Percentiles rank a stretch among this genome's conserved stretches.
Conservation (phyloP, 1,140 invertebrate genomes). For the Solenopsis invicta region DNA sequence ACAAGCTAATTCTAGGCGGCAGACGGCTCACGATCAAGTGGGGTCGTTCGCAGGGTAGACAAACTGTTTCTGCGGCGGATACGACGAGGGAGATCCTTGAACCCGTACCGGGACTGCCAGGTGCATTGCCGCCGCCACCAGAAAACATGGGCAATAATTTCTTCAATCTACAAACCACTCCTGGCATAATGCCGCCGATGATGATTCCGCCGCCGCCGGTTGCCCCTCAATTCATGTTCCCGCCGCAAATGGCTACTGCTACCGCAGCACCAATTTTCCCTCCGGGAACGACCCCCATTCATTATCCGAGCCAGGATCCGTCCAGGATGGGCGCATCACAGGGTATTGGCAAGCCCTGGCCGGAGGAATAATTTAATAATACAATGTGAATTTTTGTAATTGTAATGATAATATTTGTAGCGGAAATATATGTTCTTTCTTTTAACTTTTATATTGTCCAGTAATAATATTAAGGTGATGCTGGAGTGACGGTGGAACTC, state of each 20-base stretch:
- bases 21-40: conserved; percentile 97
- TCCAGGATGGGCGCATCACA: conserved; percentile 93
- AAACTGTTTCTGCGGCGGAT: conserved; percentile 86
- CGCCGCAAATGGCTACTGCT: conserved; percentile 85
- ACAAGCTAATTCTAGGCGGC: conserved; percentile 96
- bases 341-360: conserved; percentile 86
- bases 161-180: conserved; percentile 89
- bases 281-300: conserved; percentile 89
- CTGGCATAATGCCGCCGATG: conserved; percentile 87
- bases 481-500: too few species aligned
- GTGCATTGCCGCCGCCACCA: conserved; percentile 92
- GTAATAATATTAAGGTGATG: too few species aligned
- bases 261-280: conserved; percentile 86
- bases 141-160: conserved; percentile 89
- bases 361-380: conserved; percentile 81
- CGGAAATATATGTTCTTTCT: conserved; percentile 3
- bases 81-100: conserved; percentile 89
- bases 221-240: conserved; percentile 87
- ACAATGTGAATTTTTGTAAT: conserved; percentile 30
- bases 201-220: conserved; percentile 87
- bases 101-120: conserved; percentile 95
- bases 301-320: conserved; percentile 98
- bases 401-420: conserved; percentile 8
- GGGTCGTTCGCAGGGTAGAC: conserved; percentile 95
- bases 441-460: not conserved